Conservation (phyloP, 1,140 invertebrate genomes). For the Eumaeus atala region DNA sequence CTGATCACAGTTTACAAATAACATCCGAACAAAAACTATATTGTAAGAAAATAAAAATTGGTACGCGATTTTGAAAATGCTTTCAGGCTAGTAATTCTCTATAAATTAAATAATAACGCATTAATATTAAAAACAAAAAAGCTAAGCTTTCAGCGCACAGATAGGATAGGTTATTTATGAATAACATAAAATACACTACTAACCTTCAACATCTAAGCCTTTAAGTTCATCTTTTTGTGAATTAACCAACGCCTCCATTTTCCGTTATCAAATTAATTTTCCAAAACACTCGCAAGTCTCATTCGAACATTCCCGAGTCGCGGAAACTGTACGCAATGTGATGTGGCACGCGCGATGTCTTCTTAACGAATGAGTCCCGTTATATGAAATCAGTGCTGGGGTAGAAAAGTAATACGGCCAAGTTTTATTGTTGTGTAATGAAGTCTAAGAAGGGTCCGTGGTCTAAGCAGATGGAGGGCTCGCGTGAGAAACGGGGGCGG, state of each 20-base stretch:
- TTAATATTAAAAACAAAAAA: background rate
- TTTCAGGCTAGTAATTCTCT: no score
- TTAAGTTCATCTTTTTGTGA: constrained; percentile 21
- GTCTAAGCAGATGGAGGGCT: constrained; percentile 37
- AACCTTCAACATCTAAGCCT: constrained; percentile 28
- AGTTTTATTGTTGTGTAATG: constrained; percentile 43
- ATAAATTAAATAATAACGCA: background rate
- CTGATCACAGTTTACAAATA: no score
- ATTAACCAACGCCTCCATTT: constrained; percentile 33
- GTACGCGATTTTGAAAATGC: no score
- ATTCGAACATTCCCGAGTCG: background rate
- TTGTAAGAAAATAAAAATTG: no score
- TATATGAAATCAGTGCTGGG: constrained; percentile 47
- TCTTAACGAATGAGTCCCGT: constrained; percentile 44
- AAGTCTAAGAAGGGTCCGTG: constrained; percentile 45
- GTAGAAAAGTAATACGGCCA: constrained; percentile 45
- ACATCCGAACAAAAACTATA: no score
- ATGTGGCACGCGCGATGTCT: constrained; percentile 36
- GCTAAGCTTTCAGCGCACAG: background rate
- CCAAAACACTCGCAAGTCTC: background rate
- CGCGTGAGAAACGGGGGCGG: constrained; percentile 49
- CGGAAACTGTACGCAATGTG: constrained; percentile 10
- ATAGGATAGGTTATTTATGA: no score
- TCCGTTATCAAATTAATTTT: background rate
- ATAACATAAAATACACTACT: constrained; percentile 15